Evolutionary conservation across 37 sponge, comb jelly and placozoan genomes (phyloP), one percentile per base, ranked within the genome.

Genomic region (Spongilla lacustris): DNA sequence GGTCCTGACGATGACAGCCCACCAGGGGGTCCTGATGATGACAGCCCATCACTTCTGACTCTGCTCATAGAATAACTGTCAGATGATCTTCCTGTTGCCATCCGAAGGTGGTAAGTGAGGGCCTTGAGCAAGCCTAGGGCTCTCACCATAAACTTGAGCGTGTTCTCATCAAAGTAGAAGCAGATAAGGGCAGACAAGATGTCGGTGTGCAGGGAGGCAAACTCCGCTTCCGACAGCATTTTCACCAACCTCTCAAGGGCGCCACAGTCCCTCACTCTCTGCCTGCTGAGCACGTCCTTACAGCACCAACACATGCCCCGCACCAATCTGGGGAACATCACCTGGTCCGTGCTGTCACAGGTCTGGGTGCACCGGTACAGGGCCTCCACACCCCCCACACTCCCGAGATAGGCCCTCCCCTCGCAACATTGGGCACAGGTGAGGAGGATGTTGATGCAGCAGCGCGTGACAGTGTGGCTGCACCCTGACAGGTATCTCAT

Each of bases 141-240:
- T 24, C 37, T 77, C 68, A 93, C 91, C 90, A 93, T 89, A 25
- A 68, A 72, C 73, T 79, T 93, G 25, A 93, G 81, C 46, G 89
- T 85, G 68, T 68, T 78, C 48, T 93, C 90, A 82, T 93, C 93
- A 86, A 88, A 93, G 67, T 93, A 93, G 50, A 89, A 93, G 50
- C 86, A 89, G 14, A 85, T 68, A 9, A 93, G 81, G 1, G 86
- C 93, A 1, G 93, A 89, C 68, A 93, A 66, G 1, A 93, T 86
- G 73, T 81, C 78, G 25, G 34, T 41, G 50, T 89, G 90, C 22
- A 86, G 79, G 21, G 58, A 17, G 5, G 32, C 36, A 25, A 29
- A 46, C 4, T 69, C 50, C 14, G 9, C 28, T 21, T 93, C 73
- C 4, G 36, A 35, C 4, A 93, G 86, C 81, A 89, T 81, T 27